Evolutionary conservation across 2,113 vertebrate species (phyloP).

Genomic region (Hyla sarda): DNA sequence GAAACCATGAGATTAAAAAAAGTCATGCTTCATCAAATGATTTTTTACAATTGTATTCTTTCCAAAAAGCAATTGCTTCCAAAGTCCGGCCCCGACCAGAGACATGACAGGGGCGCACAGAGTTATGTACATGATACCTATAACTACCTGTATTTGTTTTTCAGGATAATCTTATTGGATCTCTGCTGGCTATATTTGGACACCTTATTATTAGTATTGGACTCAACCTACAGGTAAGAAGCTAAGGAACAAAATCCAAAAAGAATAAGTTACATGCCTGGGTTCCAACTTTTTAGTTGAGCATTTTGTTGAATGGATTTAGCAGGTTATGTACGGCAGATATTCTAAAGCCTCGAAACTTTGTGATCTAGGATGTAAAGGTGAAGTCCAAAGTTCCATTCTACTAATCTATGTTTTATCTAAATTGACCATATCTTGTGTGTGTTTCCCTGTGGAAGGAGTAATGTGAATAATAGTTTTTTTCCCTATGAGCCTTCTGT

Average conservation of each 20-base stretch:
- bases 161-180: slow-evolving; percentile 95
- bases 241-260: not conserved
- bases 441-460: not conserved
- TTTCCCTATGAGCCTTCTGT: too few species aligned
- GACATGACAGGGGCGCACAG: too few species aligned
- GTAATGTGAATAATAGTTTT: not conserved
- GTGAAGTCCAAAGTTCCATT: not conserved
- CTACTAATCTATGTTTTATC: not conserved
- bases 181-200: slow-evolving; percentile 92
- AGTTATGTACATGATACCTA: not conserved
- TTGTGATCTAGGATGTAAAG: not conserved
- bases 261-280: not conserved
- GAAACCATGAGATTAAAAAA: too few species aligned
- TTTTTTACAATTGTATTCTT: not conserved
- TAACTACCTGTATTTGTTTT: slow-evolving; percentile 41
- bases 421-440: not conserved
- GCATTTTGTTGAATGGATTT: not conserved
- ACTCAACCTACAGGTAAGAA: slow-evolving; percentile 87
- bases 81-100: not conserved
- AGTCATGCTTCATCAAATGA: too few species aligned
- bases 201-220: slow-evolving; percentile 93
- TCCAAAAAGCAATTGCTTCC: not conserved
- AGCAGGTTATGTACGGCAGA: too few species aligned
- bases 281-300: too few species aligned
- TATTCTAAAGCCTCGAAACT: not conserved